Evolutionary conservation across 2,888 invertebrate species (phyloP).

Genomic region (Ptycholaimellus sp.): DNA sequence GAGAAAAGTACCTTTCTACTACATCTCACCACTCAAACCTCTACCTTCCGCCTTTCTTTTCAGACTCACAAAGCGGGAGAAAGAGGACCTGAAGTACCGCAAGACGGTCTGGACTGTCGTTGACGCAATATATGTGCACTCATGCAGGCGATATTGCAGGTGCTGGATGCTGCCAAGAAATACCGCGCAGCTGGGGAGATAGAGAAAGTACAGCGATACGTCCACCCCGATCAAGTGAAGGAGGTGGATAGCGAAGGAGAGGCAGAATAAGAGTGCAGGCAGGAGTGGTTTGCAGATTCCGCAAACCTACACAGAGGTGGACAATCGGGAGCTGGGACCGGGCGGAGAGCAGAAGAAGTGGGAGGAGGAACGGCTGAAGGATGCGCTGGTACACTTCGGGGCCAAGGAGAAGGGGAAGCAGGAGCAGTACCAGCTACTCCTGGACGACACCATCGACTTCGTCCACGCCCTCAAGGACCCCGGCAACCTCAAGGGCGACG

Average conservation of each 20-base stretch:
- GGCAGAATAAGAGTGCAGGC: too few relatives aligned
- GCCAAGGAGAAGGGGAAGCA: constrained; percentile 49
- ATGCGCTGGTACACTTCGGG: constrained; percentile 67
- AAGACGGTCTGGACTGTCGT: too few relatives aligned
- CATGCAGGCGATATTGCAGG: too few relatives aligned
- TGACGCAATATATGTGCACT: too few relatives aligned
- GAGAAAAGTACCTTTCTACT: constrained; percentile 44
- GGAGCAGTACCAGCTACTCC: constrained; percentile 66
- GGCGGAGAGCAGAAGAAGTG: constrained; percentile 51
- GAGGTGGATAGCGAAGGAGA: too few relatives aligned
- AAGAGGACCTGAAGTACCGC: constrained; percentile 58
- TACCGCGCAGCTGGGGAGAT: constrained; percentile 79
- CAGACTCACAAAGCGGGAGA: constrained; percentile 63
- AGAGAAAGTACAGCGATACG: constrained; percentile 72
- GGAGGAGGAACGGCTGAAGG: constrained; percentile 73
- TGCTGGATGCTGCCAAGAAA: constrained; percentile 68
- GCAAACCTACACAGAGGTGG: constrained; percentile 48
- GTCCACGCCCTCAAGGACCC: constrained; percentile 44
- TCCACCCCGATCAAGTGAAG: constrained; percentile 52
- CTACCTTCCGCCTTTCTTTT: constrained; percentile 14
- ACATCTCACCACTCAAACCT: background rate
- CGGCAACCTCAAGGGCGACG: constrained; percentile 26
- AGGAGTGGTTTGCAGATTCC: too few relatives aligned
- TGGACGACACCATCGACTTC: constrained; percentile 81
- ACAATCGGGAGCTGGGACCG: constrained; percentile 48